These are phyloP conservation scores for Micrasema minimum DNA, from an alignment of 1,140 invertebrate species.

Conservation along the genomic window DNA sequence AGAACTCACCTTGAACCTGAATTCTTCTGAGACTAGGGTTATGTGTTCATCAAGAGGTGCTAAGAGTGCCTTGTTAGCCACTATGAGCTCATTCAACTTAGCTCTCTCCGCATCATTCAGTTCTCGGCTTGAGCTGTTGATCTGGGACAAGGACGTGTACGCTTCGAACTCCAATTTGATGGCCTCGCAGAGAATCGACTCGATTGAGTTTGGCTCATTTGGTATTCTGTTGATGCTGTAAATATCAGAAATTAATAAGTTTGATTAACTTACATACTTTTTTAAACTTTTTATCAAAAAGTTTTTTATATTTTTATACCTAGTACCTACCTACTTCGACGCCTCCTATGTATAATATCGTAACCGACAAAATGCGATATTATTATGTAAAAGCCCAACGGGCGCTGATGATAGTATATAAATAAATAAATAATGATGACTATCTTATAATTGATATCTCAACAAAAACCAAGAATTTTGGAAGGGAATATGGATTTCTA, in stretches of 20 bases:
- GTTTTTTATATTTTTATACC: too few species aligned
- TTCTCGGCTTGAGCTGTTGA: conserved; percentile 72
- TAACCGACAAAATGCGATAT: too few species aligned
- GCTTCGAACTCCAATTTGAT: conserved; percentile 85
- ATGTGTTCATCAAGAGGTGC: conserved; percentile 85
- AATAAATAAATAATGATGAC: too few species aligned
- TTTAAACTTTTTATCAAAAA: too few species aligned
- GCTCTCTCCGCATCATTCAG: conserved; percentile 84
- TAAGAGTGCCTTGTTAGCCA: conserved; percentile 84
- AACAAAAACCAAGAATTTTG: too few species aligned
- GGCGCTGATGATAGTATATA: too few species aligned
- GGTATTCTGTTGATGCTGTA: conserved; percentile 59
- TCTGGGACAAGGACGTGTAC: conserved; percentile 70
- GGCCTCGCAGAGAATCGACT: conserved; percentile 83
- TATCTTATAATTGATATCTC: too few species aligned
- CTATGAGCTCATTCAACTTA: conserved; percentile 84
- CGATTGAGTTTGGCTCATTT: conserved; percentile 74
- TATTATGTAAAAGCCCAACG: too few species aligned
- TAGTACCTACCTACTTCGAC: too few species aligned
- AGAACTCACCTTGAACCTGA: conserved; percentile 70
- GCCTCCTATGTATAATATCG: too few species aligned
- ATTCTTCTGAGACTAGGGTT: conserved; percentile 72
- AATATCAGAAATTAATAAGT: conserved; percentile 15
- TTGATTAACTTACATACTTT: too few species aligned
- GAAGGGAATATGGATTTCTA: too few species aligned